Evolutionary conservation across 53 echinoderm and acorn worm genomes (phyloP), one percentile per base, ranked within the genome.

Genomic region (Holothuria leucospilota): DNA sequence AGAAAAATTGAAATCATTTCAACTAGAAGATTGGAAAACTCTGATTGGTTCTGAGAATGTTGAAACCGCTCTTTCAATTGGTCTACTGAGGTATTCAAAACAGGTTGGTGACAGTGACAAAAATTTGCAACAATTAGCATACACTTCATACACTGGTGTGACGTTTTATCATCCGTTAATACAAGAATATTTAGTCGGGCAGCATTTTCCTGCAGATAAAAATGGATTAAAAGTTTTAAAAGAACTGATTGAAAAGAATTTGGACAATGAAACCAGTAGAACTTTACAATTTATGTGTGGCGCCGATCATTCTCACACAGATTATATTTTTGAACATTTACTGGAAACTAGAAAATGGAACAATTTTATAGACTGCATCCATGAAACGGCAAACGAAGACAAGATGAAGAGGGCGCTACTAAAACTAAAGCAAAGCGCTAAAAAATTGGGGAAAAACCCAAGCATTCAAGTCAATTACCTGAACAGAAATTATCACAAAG

Each of bases 301-400:
- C 2, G n/a, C 52, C 25, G 51, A 20, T 11, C 10, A 75, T 46
- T 5, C 49, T 13, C 28, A 68, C 2, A 56, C 56, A 18, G 56
- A 18, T 16, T 56, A 51, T 8, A 52, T 14, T 49, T 49, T 75
- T n/a, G 56, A 56, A 56, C 56, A 56, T 18, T 24, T 20, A 51
- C 49, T 26, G 25, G n/a, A 13, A 38, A 39, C 13, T 2, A 25
- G 41, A 14, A 51, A 38, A 42, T 75, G 75, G 75, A 75, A 75
- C 20, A 75, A 75, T 75, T 51, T 75, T 12, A 75, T 75, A 13
- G 75, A 75, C 24, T 75, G 75, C 24, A 42, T 75, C 15, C 52
- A 75, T 51, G 75, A 75, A 75, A 51, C 52, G 16, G 56, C 56
- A 2, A 75, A 16, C 52, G 75, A 75, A 51, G 52, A 20, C 10